Base-by-base conservation (phyloP, 2,113 vertebrate genomes). In the Elephantulus edwardii region DNA sequence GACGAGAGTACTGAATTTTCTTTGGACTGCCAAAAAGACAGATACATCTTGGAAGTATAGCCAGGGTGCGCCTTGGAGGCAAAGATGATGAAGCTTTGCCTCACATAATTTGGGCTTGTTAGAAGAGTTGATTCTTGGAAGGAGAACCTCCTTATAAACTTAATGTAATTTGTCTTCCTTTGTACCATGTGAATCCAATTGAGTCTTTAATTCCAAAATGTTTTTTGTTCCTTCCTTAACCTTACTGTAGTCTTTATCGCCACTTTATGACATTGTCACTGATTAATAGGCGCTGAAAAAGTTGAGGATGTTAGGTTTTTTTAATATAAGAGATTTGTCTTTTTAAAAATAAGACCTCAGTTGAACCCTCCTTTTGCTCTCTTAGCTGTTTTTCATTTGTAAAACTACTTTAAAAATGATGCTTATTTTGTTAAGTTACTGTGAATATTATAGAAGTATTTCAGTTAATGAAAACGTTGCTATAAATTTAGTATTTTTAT, bases 221-320 rank as follows among this genome's bases (percentile, higher is more conserved):
- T 46, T 20, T 58, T 88, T 10, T 66, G 3, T 74, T 86, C 5
- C 9, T 3, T 88, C 9, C 71, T 52, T 33, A 40, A 71, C 33
- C 30, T 17, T 13, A 44, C 20, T 44, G 19, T 33, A 48, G n/a
- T n/a, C 52, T 86, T 35, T 5, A 54, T 89, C 24, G 54, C 48
- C 19, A 58, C 12, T 91, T 46, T 22, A 56, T 75, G n/a, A n/a
- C 48, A 14, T 70, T 70, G 19, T 85, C 71, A 17, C 16, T 83
- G 44, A n/a, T 2, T 44, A 62, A 13, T 78, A 86, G 48, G 48
- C 62, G 84, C 20, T 74, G 1, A 66, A 80, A 38, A 86, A 72
- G 77, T 75, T 89, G 56, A 89, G 30, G 20, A 24, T 22, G 19
- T 91, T 74, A 85, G 19, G 48, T 35, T 80, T 86, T 91, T 87